Percentiles rank a stretch among this genome's conserved stretches.
Evolutionary conservation across 2,888 invertebrate genomes (phyloP).

Genomic region (Leucozona laternaria): DNA sequence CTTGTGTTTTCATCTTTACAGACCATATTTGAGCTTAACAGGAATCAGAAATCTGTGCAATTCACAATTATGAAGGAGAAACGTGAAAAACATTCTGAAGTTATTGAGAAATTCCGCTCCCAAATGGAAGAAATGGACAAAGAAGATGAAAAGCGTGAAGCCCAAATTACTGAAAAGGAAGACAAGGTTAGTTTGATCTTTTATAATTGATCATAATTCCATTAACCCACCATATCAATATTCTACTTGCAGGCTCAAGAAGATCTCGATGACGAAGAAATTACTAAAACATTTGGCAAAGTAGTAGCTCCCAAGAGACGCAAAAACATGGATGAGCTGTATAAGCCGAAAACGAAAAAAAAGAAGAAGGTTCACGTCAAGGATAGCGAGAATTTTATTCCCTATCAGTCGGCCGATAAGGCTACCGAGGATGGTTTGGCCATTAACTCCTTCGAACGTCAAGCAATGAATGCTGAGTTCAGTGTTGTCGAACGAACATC

Average conservation of each 20-base stretch:
- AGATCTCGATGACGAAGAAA: constrained; percentile 85
- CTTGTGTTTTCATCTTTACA: constrained; percentile 83
- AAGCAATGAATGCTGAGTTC: constrained; percentile 91
- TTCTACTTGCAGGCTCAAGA: constrained; percentile 77
- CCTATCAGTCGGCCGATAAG: constrained; percentile 92
- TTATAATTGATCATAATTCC: neutral
- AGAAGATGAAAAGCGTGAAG: constrained; percentile 78
- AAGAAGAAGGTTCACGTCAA: constrained; percentile 83
- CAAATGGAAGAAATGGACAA: constrained; percentile 81
- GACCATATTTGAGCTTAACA: constrained; percentile 97
- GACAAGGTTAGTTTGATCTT: constrained; percentile 3
- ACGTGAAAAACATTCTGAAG: constrained; percentile 88
- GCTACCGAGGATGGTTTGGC: constrained; percentile 90
- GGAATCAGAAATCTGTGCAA: constrained; percentile 90
- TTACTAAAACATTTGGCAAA: constrained; percentile 85
- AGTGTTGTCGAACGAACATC: constrained; percentile 93
- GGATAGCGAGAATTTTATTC: constrained; percentile 94
- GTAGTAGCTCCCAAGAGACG: constrained; percentile 85
- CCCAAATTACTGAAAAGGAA: constrained; percentile 59
- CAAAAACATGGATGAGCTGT: constrained; percentile 85
- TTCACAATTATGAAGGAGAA: constrained; percentile 95
- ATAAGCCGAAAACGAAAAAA: constrained; percentile 86
- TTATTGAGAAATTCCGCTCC: constrained; percentile 83
- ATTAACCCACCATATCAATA: neutral
- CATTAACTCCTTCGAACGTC: constrained; percentile 91